phyloP scores from a whole-genome alignment of 2,888 invertebrate genomes.

The Oligia latruncula region DNA sequence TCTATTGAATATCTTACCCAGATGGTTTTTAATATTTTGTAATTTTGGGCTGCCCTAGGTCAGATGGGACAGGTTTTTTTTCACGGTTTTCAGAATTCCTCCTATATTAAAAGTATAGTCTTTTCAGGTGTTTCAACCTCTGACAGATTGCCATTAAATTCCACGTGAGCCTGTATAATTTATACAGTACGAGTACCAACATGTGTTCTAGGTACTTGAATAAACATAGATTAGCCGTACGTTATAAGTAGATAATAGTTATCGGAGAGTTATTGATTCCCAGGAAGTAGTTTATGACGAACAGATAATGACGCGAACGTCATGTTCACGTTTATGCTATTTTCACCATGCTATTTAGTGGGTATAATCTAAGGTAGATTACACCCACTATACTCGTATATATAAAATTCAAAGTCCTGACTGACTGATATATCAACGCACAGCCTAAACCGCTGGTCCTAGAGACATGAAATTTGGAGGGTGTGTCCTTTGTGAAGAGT shows the following conservation, averaged over 20 bases:
- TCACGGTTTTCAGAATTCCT: neutral
- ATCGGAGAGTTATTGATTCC: slow-evolving; percentile 59
- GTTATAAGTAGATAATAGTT: slow-evolving; percentile 22
- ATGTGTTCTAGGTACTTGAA: neutral
- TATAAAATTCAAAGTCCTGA: too few relatives aligned
- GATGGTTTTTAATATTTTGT: too few relatives aligned
- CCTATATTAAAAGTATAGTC: neutral
- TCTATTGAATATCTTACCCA: too few relatives aligned
- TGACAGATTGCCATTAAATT: neutral
- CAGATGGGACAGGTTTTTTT: neutral
- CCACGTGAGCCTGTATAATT: neutral
- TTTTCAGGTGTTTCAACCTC: neutral
- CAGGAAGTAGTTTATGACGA: slow-evolving; percentile 49
- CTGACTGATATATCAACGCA: too few relatives aligned
- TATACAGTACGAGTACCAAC: neutral
- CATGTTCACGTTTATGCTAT: slow-evolving; percentile 22
- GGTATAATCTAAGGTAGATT: too few relatives aligned
- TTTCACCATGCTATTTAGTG: neutral
- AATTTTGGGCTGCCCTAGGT: too few relatives aligned
- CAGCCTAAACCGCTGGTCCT: too few relatives aligned
- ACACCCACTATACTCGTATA: too few relatives aligned
- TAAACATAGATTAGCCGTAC: neutral
- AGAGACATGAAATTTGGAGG: too few relatives aligned
- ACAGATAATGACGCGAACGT: slow-evolving; percentile 39
- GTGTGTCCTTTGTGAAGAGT: too few relatives aligned